phyloP scores from a whole-genome alignment of 1,140 invertebrate species.

The Drosophila carrolli region DNA sequence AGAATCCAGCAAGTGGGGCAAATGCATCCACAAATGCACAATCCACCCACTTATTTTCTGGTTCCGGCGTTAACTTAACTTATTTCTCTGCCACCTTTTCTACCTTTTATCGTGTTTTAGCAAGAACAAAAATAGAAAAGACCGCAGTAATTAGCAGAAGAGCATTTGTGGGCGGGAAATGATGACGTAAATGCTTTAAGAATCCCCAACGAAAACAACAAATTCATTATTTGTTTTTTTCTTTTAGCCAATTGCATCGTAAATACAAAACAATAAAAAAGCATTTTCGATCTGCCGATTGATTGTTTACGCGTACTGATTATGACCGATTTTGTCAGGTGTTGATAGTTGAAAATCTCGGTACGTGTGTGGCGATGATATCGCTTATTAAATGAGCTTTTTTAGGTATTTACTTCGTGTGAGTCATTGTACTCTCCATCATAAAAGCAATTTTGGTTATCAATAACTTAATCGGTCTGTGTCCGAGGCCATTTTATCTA shows the following conservation, averaged over 20 bases:
- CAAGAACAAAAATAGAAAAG: conserved; percentile 9
- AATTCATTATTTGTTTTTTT: not conserved
- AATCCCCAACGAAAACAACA: conserved; percentile 9
- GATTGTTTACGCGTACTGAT: conserved; percentile 16
- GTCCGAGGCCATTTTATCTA: conserved; percentile 4
- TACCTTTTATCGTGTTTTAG: not conserved
- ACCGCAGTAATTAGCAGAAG: conserved; percentile 20
- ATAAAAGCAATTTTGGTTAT: conserved; percentile 16
- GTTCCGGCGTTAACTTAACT: conserved; percentile 27
- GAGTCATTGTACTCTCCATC: conserved; percentile 5
- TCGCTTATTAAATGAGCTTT: conserved; percentile 4
- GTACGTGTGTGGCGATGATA: not conserved
- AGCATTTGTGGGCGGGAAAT: conserved; percentile 16
- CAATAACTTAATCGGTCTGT: conserved; percentile 11
- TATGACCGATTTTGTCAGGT: conserved; percentile 2
- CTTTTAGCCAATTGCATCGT: conserved; percentile 20
- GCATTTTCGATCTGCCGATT: conserved; percentile 23
- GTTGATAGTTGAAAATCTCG: conserved; percentile 5
- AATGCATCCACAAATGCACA: conserved; percentile 8
- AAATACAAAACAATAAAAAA: conserved; percentile 23
- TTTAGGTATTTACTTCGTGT: not conserved
- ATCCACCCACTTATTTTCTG: conserved; percentile 20
- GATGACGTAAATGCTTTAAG: conserved; percentile 22
- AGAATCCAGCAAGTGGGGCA: conserved; percentile 27
- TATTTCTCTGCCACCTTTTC: not conserved